Percentiles rank a stretch among this genome's conserved stretches.
These are phyloP conservation scores for Solea senegalensis DNA, from an alignment of 2,113 vertebrate species.

Conservation along the genomic window DNA sequence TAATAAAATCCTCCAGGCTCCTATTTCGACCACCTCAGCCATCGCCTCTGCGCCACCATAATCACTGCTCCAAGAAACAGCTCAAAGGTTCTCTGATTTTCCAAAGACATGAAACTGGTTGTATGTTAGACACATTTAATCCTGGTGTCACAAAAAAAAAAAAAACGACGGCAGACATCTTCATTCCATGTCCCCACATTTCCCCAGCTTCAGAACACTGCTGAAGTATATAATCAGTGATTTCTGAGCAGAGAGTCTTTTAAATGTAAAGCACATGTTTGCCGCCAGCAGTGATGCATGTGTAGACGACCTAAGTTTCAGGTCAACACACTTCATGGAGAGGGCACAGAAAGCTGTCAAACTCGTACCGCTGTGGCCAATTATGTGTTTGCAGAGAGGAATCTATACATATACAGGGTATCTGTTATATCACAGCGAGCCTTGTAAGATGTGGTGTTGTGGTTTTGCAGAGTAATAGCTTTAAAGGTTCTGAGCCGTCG, in stretches of 20 bases:
- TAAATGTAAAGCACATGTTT: background rate
- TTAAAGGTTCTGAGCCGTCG: background rate
- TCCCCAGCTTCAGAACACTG: slow-evolving; percentile 47
- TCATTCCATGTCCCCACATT: slow-evolving; percentile 36
- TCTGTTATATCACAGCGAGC: slow-evolving; percentile 1
- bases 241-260: background rate
- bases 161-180: slow-evolving; percentile 62
- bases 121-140: slow-evolving; percentile 48
- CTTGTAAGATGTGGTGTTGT: background rate
- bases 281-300: background rate
- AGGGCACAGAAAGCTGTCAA: background rate
- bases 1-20: slow-evolving; percentile 58
- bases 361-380: background rate
- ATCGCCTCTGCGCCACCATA: slow-evolving; percentile 44
- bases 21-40: slow-evolving; percentile 63
- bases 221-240: slow-evolving; percentile 18
- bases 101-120: slow-evolving; percentile 45
- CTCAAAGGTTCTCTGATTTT: slow-evolving; percentile 49
- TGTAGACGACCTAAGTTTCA: background rate
- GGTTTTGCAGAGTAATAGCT: slow-evolving; percentile 11
- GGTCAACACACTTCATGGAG: background rate
- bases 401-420: slow-evolving; percentile 17
- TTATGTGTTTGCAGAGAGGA: slow-evolving; percentile 4
- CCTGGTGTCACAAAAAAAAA: slow-evolving; percentile 50
- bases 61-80: slow-evolving; percentile 51